Conservation (phyloP, 2,888 invertebrate genomes). For the Lycaena phlaeas region DNA sequence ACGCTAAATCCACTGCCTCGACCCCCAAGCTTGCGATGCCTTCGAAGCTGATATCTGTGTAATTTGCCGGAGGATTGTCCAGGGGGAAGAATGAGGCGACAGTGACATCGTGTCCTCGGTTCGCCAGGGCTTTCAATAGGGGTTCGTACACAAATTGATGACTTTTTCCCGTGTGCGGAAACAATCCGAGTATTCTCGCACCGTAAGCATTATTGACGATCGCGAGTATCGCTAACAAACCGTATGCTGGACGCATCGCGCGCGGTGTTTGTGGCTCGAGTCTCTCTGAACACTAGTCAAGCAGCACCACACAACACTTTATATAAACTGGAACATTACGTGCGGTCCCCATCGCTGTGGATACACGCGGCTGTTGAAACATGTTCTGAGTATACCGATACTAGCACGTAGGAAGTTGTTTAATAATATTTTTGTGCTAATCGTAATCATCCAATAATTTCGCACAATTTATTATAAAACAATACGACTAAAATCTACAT, state of each 20-base stretch:
- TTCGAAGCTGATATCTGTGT: conserved; percentile 54
- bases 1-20: conserved; percentile 40
- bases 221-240: conserved; percentile 26
- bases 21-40: conserved; percentile 44
- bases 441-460: too few species aligned
- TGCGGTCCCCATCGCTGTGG: too few species aligned
- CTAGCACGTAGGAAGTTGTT: too few species aligned
- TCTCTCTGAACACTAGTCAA: not conserved
- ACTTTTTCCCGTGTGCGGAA: conserved; percentile 74
- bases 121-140: conserved; percentile 65
- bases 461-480: too few species aligned
- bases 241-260: conserved; percentile 37
- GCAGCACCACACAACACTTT: not conserved
- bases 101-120: conserved; percentile 74
- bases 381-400: too few species aligned
- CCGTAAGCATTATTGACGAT: conserved; percentile 32
- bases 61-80: conserved; percentile 53
- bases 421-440: too few species aligned
- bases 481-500: too few species aligned
- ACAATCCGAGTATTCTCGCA: conserved; percentile 71
- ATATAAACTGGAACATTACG: conserved; percentile 1
- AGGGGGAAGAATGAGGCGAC: conserved; percentile 74
- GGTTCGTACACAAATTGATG: conserved; percentile 76
- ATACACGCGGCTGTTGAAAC: too few species aligned
- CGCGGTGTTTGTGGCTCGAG: conserved; percentile 13